These are phyloP conservation scores for Eubasilissa splendida DNA, from an alignment of 2,888 invertebrate species.

Conservation along the genomic window DNA sequence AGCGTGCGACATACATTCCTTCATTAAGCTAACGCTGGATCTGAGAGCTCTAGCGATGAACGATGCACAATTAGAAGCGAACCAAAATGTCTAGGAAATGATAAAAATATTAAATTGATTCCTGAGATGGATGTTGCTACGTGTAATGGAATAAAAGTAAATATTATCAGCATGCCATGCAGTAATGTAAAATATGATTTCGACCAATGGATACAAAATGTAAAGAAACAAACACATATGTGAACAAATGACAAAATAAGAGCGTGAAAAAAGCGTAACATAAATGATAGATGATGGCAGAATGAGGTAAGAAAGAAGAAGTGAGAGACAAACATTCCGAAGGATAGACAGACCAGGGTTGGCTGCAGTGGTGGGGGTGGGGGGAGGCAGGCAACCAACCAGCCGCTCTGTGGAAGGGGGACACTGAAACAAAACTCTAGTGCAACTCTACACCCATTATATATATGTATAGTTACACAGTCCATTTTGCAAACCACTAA, in stretches of 20 bases:
- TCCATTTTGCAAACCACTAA: slow-evolving; percentile 35
- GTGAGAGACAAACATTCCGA: slow-evolving; percentile 70
- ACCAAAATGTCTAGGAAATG: neutral
- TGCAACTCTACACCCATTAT: slow-evolving; percentile 63
- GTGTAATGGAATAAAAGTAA: neutral
- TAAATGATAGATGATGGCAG: slow-evolving; percentile 62
- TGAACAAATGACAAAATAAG: slow-evolving; percentile 40
- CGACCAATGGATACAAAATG: slow-evolving; percentile 15
- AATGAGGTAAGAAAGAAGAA: slow-evolving; percentile 63
- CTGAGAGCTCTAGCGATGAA: slow-evolving; percentile 28
- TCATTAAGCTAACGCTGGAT: slow-evolving; percentile 1
- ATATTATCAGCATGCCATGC: slow-evolving; percentile 46
- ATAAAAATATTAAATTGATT: neutral
- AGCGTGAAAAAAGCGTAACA: slow-evolving; percentile 53
- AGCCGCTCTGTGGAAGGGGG: slow-evolving; percentile 67
- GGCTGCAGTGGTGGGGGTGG: slow-evolving; percentile 67
- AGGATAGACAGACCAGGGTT: slow-evolving; percentile 62
- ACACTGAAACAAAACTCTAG: slow-evolving; percentile 75
- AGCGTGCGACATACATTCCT: slow-evolving; percentile 16
- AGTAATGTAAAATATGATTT: slow-evolving; percentile 17
- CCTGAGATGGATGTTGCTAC: neutral
- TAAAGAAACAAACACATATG: slow-evolving; percentile 32
- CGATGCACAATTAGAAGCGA: slow-evolving; percentile 32
- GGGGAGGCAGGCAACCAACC: slow-evolving; percentile 67
- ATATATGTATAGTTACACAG: slow-evolving; percentile 59